A percentile compares a stretch with the other conserved stretches of the same genome.
Evolutionary conservation across 2,113 vertebrate species (phyloP).

Genomic region (Phalacrocorax pelagicus): DNA sequence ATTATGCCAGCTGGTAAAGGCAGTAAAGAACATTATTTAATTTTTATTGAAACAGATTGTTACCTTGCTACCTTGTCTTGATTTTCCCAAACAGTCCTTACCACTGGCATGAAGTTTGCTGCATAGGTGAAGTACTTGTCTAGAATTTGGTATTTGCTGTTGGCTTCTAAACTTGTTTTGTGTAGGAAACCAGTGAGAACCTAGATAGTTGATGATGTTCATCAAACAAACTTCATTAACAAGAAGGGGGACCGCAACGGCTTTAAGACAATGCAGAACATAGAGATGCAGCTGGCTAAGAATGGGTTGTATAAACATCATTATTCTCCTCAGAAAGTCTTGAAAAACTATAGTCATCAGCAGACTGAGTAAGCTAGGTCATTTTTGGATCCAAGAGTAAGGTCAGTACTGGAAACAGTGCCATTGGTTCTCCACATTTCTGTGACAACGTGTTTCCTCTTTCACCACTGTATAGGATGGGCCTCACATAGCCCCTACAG

Average conservation of each 20-base stretch:
- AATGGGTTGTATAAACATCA: background rate
- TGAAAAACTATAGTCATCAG: background rate
- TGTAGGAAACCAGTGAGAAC: background rate
- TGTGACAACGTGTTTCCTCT: background rate
- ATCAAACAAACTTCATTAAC: background rate
- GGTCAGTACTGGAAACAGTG: background rate
- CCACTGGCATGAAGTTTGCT: background rate
- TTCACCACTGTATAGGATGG: too few relatives aligned
- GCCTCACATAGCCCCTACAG: background rate
- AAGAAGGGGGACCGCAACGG: background rate
- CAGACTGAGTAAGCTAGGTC: background rate
- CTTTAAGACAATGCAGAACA: background rate
- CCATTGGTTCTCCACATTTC: background rate
- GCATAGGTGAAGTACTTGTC: background rate
- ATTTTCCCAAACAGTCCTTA: background rate
- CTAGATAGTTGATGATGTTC: background rate
- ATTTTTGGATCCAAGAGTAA: background rate
- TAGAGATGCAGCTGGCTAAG: background rate
- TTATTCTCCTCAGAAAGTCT: background rate
- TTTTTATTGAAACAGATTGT: background rate
- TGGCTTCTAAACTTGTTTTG: background rate
- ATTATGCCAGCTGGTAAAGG: background rate
- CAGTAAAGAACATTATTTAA: background rate
- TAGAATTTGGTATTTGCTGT: background rate
- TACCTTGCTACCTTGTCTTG: background rate